phyloP scores from a whole-genome alignment of 1,140 invertebrate species.

The Achroia grisella region DNA sequence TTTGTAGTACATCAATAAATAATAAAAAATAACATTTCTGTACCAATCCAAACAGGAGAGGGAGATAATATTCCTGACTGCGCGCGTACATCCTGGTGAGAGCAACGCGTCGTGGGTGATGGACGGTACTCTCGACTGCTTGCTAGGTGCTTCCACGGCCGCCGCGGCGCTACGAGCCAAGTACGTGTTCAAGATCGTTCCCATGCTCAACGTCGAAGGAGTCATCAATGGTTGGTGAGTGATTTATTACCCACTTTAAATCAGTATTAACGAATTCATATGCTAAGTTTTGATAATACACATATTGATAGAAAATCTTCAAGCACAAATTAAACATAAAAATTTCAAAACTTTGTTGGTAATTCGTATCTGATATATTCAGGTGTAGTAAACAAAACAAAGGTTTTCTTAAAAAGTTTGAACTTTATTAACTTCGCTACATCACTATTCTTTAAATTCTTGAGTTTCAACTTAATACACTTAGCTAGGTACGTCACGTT shows the following conservation, averaged over 20 bases:
- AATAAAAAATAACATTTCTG: not conserved
- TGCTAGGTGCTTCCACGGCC: constrained; percentile 76
- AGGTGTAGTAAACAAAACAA: constrained; percentile 13
- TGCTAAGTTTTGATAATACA: no score
- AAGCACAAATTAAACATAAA: no score
- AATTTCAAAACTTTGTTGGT: no score
- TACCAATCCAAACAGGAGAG: constrained; percentile 68
- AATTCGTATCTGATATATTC: no score
- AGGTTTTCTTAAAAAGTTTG: constrained; percentile 38
- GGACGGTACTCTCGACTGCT: constrained; percentile 84
- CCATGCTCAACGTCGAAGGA: constrained; percentile 92
- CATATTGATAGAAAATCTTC: no score
- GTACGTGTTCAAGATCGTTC: constrained; percentile 90
- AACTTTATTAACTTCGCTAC: constrained; percentile 66
- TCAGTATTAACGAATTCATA: no score
- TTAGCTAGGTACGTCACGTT: constrained; percentile 65
- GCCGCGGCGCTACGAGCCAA: constrained; percentile 78
- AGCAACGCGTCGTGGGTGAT: constrained; percentile 93
- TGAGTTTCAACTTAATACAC: constrained; percentile 64
- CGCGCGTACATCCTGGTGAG: constrained; percentile 92
- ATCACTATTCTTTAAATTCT: constrained; percentile 67
- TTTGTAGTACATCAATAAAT: no score
- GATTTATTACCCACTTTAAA: no score
- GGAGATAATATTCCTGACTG: constrained; percentile 83
- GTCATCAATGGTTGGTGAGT: constrained; percentile 92